phyloP scores from a whole-genome alignment of 2,113 vertebrate species.

The Symphodus melops region DNA sequence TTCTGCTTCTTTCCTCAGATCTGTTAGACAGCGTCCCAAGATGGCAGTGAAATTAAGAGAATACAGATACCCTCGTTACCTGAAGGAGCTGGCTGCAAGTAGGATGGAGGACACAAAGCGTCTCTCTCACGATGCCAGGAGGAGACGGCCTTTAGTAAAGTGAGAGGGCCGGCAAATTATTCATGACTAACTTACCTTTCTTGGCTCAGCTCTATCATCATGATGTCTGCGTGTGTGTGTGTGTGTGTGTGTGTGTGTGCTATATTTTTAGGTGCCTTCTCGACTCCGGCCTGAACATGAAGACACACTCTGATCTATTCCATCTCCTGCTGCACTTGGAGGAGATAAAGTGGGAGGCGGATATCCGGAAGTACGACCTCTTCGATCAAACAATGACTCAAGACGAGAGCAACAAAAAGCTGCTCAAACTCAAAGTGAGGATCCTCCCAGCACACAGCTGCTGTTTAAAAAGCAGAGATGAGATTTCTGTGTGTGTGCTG shows the following conservation, averaged over 20 bases:
- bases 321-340: conserved; percentile 90
- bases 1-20: conserved; percentile 44
- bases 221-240: neutral
- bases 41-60: conserved; percentile 42
- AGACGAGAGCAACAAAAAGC: conserved; percentile 68
- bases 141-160: conserved; percentile 68
- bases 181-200: neutral
- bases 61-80: conserved; percentile 52
- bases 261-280: conserved; percentile 79
- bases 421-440: conserved; percentile 87
- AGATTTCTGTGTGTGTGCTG: neutral
- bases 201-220: neutral
- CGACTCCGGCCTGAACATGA: conserved; percentile 75
- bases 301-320: conserved; percentile 84
- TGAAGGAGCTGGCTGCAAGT: conserved; percentile 70
- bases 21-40: conserved; percentile 9
- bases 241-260: neutral
- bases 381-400: conserved; percentile 80
- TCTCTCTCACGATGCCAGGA: conserved; percentile 50
- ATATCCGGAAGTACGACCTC: conserved; percentile 90
- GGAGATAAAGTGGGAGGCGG: conserved; percentile 93
- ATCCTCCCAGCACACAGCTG: neutral
- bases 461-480: neutral
- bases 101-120: conserved; percentile 57
- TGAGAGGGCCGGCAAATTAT: conserved; percentile 29